Percentiles rank a stretch among this genome's conserved stretches.
Evolutionary conservation across 2,797 vertebrate species (phyloP).

Genomic region (Premnoplex brunnescens): DNA sequence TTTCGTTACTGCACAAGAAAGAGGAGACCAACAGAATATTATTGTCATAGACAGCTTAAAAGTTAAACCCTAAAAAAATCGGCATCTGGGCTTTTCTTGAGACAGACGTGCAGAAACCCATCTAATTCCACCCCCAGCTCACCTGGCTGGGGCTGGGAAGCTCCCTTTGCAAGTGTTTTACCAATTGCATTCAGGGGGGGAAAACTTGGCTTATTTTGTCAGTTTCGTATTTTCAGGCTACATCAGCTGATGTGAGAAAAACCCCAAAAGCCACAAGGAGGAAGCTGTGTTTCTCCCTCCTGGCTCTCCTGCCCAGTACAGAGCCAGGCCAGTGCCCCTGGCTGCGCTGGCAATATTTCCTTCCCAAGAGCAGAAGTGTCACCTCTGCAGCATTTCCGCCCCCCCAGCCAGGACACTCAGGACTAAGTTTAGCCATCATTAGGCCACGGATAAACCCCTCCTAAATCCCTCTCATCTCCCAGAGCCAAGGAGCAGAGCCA

Average conservation of each 20-base stretch:
- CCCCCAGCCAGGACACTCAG: not conserved
- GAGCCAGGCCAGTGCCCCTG: not conserved
- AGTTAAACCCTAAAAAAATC: not conserved
- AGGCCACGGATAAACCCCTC: not conserved
- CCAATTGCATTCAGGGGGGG: not conserved
- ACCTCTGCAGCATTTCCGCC: not conserved
- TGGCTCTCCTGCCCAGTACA: fast-evolving
- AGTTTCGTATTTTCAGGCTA: not conserved
- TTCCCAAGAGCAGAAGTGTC: not conserved
- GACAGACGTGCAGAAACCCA: not conserved
- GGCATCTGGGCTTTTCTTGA: too few relatives aligned
- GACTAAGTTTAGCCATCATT: not conserved
- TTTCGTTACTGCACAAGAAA: not conserved
- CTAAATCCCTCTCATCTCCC: not conserved
- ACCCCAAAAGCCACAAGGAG: not conserved
- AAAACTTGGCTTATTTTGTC: not conserved
- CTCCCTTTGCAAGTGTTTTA: not conserved
- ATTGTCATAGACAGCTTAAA: not conserved
- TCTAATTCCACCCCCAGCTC: not conserved
- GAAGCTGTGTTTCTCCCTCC: not conserved
- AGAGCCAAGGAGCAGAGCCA: not conserved
- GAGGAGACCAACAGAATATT: not conserved
- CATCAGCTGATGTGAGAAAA: not conserved
- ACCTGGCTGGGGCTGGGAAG: not conserved
- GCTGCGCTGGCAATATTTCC: not conserved